Evolutionary conservation across 2,797 vertebrate genomes (phyloP), one percentile per base, ranked within the genome.

Genomic region (Parotocinclus haroldoi): DNA sequence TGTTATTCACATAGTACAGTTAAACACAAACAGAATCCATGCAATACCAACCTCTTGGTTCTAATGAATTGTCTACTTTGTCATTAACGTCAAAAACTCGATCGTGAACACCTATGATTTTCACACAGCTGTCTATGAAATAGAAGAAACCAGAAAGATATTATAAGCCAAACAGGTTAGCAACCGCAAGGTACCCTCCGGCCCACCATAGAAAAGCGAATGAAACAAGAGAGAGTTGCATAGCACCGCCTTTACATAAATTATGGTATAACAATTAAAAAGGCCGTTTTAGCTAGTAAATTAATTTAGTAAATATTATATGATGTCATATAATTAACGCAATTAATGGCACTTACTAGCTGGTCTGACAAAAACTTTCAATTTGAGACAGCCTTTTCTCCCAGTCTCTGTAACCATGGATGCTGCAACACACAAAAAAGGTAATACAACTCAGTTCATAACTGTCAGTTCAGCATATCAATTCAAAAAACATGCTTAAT

Each of bases 51-150:
- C 96, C 96, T 99, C 95, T 92, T 93, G 96, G 96, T 95, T 99
- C 96, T 98, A 98, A 96, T 89, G 96, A 96, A 98, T 96, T 98
- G 93, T 99, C 96, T 98, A 99, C 95, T 97, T 96, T 98, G 93
- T 98, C 96, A 93, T 96, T 96, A 95, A 96, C 95, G 88, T 97
- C 96, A 94, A 98, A 98, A 94, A 97, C 95, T 85, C 94, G 95
- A 89, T 99, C 96, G 94, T 98, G 96, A 94, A 95, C 96, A 86
- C 96, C 95, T 98, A 98, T 95, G 94, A 95, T 98, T 98, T 96
- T 98, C 96, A 96, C 92, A 93, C 96, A 99, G 96, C 91, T 96
- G 92, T 96, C 96, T 99, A 98, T 90, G 98, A 96, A 75, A 78
- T 66, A 75, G 66, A 51, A 69, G 69, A 75, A 62, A 64, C 49